These are phyloP conservation scores for Caenorhabditis brenneri DNA, from an alignment of 1,140 invertebrate species.

Conservation along the genomic window DNA sequence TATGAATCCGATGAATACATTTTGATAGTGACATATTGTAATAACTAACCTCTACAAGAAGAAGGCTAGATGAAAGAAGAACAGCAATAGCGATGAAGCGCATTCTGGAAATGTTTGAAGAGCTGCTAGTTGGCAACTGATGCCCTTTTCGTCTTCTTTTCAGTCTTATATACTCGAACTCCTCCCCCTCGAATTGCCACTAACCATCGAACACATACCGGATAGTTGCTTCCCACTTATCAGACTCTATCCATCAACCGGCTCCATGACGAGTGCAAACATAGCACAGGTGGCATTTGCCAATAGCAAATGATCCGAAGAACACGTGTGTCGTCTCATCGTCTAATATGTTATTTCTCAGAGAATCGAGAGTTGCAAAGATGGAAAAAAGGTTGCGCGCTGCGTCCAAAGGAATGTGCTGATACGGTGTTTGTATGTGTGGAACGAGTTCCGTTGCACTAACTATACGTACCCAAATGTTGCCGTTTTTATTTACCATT, in stretches of 20 bases:
- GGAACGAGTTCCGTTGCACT: not conserved
- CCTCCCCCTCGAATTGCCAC: not conserved
- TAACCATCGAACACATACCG: constrained; percentile 28
- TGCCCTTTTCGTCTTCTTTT: not conserved
- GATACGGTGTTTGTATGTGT: constrained; percentile 2
- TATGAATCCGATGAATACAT: no score
- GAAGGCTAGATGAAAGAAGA: constrained; percentile 1
- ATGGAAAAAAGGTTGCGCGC: constrained; percentile 6
- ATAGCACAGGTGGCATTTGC: constrained; percentile 14
- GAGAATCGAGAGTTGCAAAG: not conserved
- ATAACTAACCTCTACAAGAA: constrained; percentile 11
- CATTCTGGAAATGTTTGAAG: not conserved
- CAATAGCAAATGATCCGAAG: not conserved
- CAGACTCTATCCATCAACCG: constrained; percentile 18
- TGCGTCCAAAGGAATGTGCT: not conserved
- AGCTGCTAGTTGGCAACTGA: not conserved
- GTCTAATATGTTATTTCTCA: constrained; percentile 12
- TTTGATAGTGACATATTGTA: no score
- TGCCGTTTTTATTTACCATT: not conserved
- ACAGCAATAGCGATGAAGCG: constrained; percentile 3
- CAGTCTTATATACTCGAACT: not conserved
- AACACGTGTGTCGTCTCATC: constrained; percentile 3
- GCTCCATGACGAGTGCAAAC: constrained; percentile 29
- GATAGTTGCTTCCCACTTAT: constrained; percentile 33
- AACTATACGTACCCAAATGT: constrained; percentile 7